Base-by-base conservation (phyloP, 2,888 invertebrate species). In the Leucoptera coffeella region DNA sequence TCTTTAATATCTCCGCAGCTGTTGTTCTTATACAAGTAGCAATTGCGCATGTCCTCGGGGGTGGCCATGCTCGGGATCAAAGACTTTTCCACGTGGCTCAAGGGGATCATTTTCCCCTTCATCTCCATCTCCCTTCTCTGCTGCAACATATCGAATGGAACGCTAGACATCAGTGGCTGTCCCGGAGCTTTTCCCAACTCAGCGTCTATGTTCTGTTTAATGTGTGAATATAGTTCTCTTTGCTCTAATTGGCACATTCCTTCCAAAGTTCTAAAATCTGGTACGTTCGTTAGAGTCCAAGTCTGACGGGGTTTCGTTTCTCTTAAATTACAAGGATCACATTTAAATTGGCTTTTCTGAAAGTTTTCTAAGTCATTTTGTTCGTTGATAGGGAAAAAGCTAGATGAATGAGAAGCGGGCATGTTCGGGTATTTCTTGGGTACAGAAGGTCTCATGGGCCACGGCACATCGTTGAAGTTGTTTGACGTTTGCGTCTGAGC, bases 1-100 rank as follows among this genome's bases (percentile, higher is more conserved):
- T 69, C 69, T 32, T 69, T 69, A 33, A 67, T 67, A 35, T 69
- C 69, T 27, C 69, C 69, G 34, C 69, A 65, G 39, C 69, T 69
- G 33, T 69, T 69, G 29, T 69, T 69, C 43, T 67, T 69, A 35
- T 59, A 64, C 20, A 58, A 42, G 30, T 59, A 67, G 31, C 59
- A 59, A 19, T 51, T 47, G 38, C 62, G 47, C 36, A 62, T 45
- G 13, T 69, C 69, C n/a, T 53, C 45, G 20, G 48, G 38, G n/a
- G 56, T 40, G 9, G 64, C 57, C 57, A 69, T 60, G 38, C 54
- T 69, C 2, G 69, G 69, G 45, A 69, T 64, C 23, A 69, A 43
- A 12, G 55, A 52, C 34, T 69, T 67, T 36, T 69, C 69, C 4
- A 69, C 64, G 32, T 69, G 64, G 36, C 69, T 67, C 26, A 69